phyloP scores from a whole-genome alignment of 2,797 vertebrate genomes.

The Pipistrellus pygmaeus region DNA sequence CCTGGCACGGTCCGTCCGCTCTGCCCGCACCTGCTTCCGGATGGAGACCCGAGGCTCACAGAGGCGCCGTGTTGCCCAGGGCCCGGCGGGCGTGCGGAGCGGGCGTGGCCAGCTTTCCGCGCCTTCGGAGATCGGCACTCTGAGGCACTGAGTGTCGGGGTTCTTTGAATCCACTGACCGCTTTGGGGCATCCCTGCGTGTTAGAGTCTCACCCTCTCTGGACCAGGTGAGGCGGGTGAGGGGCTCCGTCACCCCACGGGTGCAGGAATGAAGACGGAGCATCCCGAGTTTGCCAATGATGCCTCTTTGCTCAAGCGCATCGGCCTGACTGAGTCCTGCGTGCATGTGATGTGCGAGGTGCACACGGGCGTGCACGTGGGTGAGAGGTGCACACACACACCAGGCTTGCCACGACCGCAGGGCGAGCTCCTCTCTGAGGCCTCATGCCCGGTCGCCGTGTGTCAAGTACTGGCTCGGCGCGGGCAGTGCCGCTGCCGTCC shows the following conservation, averaged over 20 bases:
- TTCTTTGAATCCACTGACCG: not conserved
- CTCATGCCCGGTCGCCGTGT: accelerated
- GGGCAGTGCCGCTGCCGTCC: accelerated
- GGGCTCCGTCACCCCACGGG: not conserved
- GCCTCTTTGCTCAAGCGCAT: not conserved
- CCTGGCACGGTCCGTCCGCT: accelerated
- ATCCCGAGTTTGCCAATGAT: not conserved
- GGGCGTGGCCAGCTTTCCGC: not conserved
- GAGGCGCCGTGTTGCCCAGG: not conserved
- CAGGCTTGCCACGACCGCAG: accelerated
- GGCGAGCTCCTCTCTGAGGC: not conserved
- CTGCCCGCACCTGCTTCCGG: not conserved
- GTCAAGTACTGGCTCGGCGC: not conserved
- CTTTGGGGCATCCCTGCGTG: not conserved
- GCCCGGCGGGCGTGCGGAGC: not conserved
- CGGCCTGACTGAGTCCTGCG: accelerated
- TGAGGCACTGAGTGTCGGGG: not conserved
- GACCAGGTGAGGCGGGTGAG: not conserved
- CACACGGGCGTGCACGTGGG: too few relatives aligned
- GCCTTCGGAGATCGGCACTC: not conserved
- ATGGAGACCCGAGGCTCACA: not conserved
- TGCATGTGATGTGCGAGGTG: too few relatives aligned
- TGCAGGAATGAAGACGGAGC: not conserved
- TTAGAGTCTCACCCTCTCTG: not conserved
- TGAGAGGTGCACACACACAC: accelerated